These are phyloP conservation scores for Sebastes vulpes DNA, from an alignment of 2,797 vertebrate genomes.

Conservation along the genomic window DNA sequence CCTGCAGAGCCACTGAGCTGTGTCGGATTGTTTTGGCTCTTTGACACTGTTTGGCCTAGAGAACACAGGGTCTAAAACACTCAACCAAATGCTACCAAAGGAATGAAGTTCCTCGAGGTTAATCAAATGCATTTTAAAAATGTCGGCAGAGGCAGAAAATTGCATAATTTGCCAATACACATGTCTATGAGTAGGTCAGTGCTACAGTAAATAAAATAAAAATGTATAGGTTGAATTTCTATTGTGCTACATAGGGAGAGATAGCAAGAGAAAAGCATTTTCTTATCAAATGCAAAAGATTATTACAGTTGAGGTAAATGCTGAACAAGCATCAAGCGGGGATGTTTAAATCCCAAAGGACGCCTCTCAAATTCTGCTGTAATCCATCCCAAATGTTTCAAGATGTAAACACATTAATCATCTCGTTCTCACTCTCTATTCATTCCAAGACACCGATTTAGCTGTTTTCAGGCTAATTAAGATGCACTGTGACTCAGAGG, in stretches of 20 bases:
- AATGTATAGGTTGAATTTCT: not conserved
- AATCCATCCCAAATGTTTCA: not conserved
- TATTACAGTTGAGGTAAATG: not conserved
- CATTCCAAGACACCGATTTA: not conserved
- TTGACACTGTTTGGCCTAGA: not conserved
- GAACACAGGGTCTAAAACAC: not conserved
- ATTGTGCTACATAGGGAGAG: not conserved
- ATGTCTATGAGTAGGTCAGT: not conserved
- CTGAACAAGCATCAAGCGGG: not conserved
- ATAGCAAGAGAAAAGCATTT: not conserved
- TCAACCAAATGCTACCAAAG: not conserved
- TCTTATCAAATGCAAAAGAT: not conserved
- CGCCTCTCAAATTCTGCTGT: not conserved
- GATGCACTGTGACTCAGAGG: conserved; percentile 39
- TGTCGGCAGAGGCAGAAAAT: not conserved
- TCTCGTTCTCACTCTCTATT: not conserved
- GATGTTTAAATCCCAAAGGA: not conserved
- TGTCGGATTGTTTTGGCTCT: not conserved
- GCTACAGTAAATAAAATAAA: not conserved
- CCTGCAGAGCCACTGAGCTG: not conserved
- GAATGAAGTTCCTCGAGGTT: not conserved
- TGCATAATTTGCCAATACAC: not conserved
- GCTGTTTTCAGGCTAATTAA: conserved; percentile 23
- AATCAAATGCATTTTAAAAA: too few species aligned
- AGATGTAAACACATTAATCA: not conserved